phyloP scores from a whole-genome alignment of 2,797 vertebrate genomes.

The Rhinichthys osculus region DNA sequence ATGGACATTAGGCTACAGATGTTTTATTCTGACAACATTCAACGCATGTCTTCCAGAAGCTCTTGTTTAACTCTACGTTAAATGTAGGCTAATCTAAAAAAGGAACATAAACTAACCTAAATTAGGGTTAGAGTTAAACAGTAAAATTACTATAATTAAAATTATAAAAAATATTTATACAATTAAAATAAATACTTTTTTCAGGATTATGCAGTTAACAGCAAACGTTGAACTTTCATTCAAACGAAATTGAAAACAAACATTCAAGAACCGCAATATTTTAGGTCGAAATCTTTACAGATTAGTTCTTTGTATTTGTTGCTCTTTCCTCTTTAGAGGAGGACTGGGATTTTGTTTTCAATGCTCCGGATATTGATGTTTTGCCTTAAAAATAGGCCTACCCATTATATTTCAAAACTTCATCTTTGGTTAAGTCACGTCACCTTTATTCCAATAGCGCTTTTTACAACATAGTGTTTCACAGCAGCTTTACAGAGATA shows the following conservation, averaged over 20 bases:
- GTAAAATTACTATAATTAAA: not conserved
- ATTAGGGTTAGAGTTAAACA: no score
- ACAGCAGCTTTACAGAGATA: no score
- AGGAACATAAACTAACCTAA: not conserved
- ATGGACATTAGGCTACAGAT: not conserved
- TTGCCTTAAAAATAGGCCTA: not conserved
- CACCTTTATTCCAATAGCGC: no score
- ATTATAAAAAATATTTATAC: not conserved
- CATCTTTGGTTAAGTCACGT: no score
- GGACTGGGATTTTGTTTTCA: not conserved
- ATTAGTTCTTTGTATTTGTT: not conserved
- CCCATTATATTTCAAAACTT: not conserved
- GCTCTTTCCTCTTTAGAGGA: not conserved
- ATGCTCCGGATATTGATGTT: not conserved
- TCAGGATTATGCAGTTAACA: not conserved
- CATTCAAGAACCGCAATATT: no score
- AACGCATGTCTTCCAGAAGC: not conserved
- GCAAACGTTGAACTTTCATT: not conserved
- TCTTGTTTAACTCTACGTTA: no score
- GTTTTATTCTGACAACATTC: not conserved
- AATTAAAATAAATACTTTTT: not conserved
- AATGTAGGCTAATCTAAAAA: not conserved
- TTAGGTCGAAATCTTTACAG: no score
- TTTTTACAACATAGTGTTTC: no score
- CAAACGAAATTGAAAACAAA: not conserved